Evolutionary conservation across 92 coral and sea anemone genomes (phyloP), one percentile per base, ranked within the genome.

Genomic region (Epizoanthus illoricatus): DNA sequence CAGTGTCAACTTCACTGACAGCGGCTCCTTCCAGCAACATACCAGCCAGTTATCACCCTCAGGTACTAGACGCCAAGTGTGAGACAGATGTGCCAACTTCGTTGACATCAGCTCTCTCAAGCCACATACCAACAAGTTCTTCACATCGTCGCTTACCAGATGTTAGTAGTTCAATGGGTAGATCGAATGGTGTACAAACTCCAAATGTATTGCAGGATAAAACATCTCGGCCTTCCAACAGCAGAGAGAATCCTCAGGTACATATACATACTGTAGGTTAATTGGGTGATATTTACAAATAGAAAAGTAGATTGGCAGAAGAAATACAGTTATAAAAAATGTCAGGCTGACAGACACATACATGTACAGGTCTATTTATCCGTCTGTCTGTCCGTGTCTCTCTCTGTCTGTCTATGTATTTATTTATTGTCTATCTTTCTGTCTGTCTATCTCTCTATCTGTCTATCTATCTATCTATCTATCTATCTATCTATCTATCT

Each of bases 161-260:
- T 11, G 69, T 28, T 28, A 28, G 36, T 52, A 11, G 16, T 52
- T 52, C 56, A 52, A 13, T 11, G 0, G 56, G 15, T 9, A 52
- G 56, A 52, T 52, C 56, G 0, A 11, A 9, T 52, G 56, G 56
- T 10, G 56, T 52, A 3, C 56, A 52, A 52, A 63, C 82, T 21
- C 69, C 70, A 60, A 43, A 16, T 28, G 8, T 62, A 20, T 21
- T 63, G 55, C 64, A 62, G 23, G 82, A 78, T 78, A 3, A 11
- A 40, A 78, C 40, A 5, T 76, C 45, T 39, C 45, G 47, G 28
- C 24, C 61, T n/a, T 33, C 40, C 16, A 36, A 19, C 23, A 78
- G 71, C 71, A 78, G 13, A 78, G 71, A 43, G 49, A 63, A 63
- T 17, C 45, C 52, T 23, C 82, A 63, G 82, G 80, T 74, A 74